phyloP scores from a whole-genome alignment of 2,888 invertebrate species.

The Caenorhabditis doughertyi region DNA sequence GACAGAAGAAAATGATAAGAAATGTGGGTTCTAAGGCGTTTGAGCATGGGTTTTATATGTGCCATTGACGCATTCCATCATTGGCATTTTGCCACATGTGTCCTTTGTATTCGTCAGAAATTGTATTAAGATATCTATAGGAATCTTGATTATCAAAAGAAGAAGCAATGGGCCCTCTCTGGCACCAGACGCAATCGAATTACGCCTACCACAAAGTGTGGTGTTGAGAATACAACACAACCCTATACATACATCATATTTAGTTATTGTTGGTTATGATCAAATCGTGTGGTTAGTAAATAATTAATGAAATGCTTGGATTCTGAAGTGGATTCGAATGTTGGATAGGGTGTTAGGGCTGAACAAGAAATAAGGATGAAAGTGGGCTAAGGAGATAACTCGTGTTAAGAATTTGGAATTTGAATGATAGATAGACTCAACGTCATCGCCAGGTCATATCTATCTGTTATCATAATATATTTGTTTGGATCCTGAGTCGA shows the following conservation, averaged over 20 bases:
- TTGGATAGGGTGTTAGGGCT: neutral
- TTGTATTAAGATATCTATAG: slow-evolving; percentile 47
- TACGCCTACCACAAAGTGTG: slow-evolving; percentile 56
- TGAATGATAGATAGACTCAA: neutral
- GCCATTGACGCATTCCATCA: slow-evolving; percentile 47
- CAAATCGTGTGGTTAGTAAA: slow-evolving; percentile 34
- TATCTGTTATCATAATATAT: too few species aligned
- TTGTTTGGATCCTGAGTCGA: too few species aligned
- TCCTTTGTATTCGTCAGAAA: slow-evolving; percentile 57
- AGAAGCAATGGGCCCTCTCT: slow-evolving; percentile 53
- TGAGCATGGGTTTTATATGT: slow-evolving; percentile 43
- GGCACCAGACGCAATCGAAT: slow-evolving; percentile 47
- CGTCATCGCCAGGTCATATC: neutral
- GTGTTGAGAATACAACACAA: slow-evolving; percentile 36
- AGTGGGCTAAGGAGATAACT: neutral
- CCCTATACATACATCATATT: slow-evolving; percentile 19
- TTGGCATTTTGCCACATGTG: slow-evolving; percentile 49
- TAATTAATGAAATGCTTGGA: slow-evolving; percentile 26
- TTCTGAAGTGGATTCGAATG: slow-evolving; percentile 3
- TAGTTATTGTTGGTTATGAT: slow-evolving; percentile 43
- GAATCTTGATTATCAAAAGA: slow-evolving; percentile 57
- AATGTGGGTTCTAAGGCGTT: slow-evolving; percentile 9
- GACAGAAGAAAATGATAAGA: slow-evolving; percentile 15
- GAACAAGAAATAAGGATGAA: neutral
- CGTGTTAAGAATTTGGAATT: slow-evolving; percentile 7